Conservation (phyloP, 2,113 vertebrate genomes). For the Neodon shergylaensis region DNA sequence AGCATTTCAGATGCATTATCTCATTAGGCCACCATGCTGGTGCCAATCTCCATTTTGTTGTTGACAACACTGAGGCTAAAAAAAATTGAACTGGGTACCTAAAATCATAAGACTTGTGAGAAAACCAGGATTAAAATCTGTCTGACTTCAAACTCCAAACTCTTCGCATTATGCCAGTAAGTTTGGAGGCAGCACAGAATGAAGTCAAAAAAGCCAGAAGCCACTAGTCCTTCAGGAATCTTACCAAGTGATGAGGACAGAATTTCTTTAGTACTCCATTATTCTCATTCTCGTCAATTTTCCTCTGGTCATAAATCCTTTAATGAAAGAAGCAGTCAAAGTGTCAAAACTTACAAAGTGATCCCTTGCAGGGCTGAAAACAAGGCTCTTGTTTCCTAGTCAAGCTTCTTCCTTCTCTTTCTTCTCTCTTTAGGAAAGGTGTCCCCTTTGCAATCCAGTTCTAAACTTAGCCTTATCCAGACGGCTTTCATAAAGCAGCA, state of each 20-base stretch:
- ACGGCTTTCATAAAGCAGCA: background rate
- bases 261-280: slow-evolving; percentile 97
- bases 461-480: background rate
- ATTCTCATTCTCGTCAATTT: slow-evolving; percentile 96
- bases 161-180: slow-evolving; percentile 29
- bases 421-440: background rate
- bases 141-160: slow-evolving; percentile 41
- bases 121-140: slow-evolving; percentile 46
- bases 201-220: slow-evolving; percentile 4
- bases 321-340: background rate
- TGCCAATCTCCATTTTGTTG: background rate
- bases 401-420: background rate
- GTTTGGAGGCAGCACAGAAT: background rate
- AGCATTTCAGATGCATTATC: background rate
- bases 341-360: background rate
- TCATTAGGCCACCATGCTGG: background rate
- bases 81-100: background rate
- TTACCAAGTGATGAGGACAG: slow-evolving; percentile 95
- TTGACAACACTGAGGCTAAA: slow-evolving; percentile 31
- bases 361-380: background rate
- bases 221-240: slow-evolving; percentile 1
- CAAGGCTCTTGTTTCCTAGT: background rate
- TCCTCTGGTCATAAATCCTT: slow-evolving; percentile 98
- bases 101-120: background rate
- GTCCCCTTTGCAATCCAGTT: background rate